Evolutionary conservation across 2,888 invertebrate genomes (phyloP).

Genomic region (Caradrina kadenii): DNA sequence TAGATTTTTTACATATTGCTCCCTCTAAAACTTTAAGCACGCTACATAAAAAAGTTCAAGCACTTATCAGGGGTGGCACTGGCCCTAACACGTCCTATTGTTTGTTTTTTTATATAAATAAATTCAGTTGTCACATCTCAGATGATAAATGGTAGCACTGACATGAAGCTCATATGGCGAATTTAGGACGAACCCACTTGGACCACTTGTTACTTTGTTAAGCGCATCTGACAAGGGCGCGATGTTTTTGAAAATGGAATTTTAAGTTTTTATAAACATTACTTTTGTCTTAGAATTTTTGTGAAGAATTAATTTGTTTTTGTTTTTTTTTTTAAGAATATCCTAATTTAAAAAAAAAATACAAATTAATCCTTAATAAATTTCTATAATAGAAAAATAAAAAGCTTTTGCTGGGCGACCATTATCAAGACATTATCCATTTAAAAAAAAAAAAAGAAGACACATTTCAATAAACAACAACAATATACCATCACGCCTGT

Average conservation of each 20-base stretch:
- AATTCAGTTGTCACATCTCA: slow-evolving; percentile 89
- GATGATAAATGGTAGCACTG: slow-evolving; percentile 86
- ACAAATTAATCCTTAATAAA: too few relatives aligned
- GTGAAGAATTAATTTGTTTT: not conserved
- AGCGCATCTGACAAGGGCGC: slow-evolving; percentile 71
- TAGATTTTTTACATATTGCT: not conserved
- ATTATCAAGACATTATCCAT: too few relatives aligned
- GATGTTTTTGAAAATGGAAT: slow-evolving; percentile 67
- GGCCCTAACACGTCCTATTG: slow-evolving; percentile 81
- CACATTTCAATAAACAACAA: not conserved
- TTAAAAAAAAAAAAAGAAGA: not conserved
- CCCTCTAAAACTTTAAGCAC: slow-evolving; percentile 58
- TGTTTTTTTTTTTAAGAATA: too few relatives aligned
- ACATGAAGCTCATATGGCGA: slow-evolving; percentile 89
- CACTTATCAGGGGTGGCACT: slow-evolving; percentile 79
- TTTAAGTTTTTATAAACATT: slow-evolving; percentile 28
- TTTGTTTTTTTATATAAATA: slow-evolving; percentile 88
- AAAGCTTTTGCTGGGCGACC: too few relatives aligned
- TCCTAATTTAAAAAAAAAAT: too few relatives aligned
- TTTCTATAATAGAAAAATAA: too few relatives aligned
- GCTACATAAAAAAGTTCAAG: slow-evolving; percentile 75
- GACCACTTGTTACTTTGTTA: slow-evolving; percentile 81
- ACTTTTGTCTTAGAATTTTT: slow-evolving; percentile 15
- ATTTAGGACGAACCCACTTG: slow-evolving; percentile 81
- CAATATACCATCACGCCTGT: too few relatives aligned